phyloP scores from a whole-genome alignment of 1,140 invertebrate species.

The Drosophila arawakana region DNA sequence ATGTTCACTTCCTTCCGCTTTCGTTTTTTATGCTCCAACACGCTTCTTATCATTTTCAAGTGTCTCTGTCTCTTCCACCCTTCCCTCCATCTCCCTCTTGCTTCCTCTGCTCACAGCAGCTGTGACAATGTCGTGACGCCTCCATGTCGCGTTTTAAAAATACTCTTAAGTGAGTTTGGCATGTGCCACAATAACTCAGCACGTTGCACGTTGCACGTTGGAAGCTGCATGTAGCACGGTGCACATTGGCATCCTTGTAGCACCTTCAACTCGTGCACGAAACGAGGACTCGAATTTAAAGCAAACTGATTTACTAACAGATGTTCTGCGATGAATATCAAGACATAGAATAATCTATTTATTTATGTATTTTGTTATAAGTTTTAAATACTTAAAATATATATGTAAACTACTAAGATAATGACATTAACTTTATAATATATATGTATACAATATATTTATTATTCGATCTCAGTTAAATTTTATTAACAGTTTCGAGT shows the following conservation, averaged over 20 bases:
- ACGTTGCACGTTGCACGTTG: slow-evolving; percentile 10
- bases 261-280: slow-evolving; percentile 4
- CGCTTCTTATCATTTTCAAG: slow-evolving; percentile 46
- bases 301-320: too few species aligned
- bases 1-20: slow-evolving; percentile 77
- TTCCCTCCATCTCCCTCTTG: background rate
- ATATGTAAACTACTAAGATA: too few species aligned
- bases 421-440: too few species aligned
- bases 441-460: too few species aligned
- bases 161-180: slow-evolving; percentile 74
- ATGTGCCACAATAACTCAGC: slow-evolving; percentile 65
- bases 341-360: too few species aligned
- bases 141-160: slow-evolving; percentile 59
- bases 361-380: too few species aligned
- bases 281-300: slow-evolving; percentile 8
- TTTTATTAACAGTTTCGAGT: too few species aligned
- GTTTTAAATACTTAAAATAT: too few species aligned
- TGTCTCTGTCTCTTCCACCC: slow-evolving; percentile 14
- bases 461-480: too few species aligned
- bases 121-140: slow-evolving; percentile 43
- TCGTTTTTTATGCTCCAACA: slow-evolving; percentile 21
- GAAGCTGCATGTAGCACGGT: slow-evolving; percentile 1
- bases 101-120: slow-evolving; percentile 20
- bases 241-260: slow-evolving; percentile 14
- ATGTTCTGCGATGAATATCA: too few species aligned